A percentile compares a stretch with the other conserved stretches of the same genome.
These are phyloP conservation scores for Aporophyla lueneburgensis DNA, from an alignment of 2,888 invertebrate genomes.

Conservation along the genomic window DNA sequence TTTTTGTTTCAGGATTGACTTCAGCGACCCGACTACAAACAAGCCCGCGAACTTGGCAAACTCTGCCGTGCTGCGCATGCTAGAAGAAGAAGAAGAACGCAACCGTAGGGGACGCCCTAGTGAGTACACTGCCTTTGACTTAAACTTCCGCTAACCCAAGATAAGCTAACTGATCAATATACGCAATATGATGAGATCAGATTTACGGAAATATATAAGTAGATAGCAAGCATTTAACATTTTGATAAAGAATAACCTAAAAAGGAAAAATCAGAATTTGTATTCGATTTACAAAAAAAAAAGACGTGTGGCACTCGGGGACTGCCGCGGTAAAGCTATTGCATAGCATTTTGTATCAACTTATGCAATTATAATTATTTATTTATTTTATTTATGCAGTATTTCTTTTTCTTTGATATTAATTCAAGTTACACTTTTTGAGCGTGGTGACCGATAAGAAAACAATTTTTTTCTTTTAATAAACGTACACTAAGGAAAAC, in stretches of 20 bases:
- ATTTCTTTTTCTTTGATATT: no score
- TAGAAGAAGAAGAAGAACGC: slow-evolving; percentile 96
- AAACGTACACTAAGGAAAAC: no score
- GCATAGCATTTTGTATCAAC: no score
- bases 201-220: neutral
- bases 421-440: no score
- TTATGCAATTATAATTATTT: no score
- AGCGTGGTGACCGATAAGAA: no score
- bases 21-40: slow-evolving; percentile 92
- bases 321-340: no score
- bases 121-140: slow-evolving; percentile 80
- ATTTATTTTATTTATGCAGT: no score
- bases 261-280: neutral
- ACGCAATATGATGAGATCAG: neutral
- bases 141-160: slow-evolving; percentile 2
- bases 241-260: neutral
- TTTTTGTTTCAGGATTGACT: slow-evolving; percentile 93
- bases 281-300: no score
- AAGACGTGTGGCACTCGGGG: no score
- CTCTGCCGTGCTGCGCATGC: slow-evolving; percentile 96
- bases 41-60: slow-evolving; percentile 96
- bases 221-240: neutral
- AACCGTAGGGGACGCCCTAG: slow-evolving; percentile 92
- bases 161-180: slow-evolving; percentile 1
- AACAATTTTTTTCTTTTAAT: no score